Conservation (phyloP, 1,140 invertebrate genomes). For the Ips nitidus region DNA sequence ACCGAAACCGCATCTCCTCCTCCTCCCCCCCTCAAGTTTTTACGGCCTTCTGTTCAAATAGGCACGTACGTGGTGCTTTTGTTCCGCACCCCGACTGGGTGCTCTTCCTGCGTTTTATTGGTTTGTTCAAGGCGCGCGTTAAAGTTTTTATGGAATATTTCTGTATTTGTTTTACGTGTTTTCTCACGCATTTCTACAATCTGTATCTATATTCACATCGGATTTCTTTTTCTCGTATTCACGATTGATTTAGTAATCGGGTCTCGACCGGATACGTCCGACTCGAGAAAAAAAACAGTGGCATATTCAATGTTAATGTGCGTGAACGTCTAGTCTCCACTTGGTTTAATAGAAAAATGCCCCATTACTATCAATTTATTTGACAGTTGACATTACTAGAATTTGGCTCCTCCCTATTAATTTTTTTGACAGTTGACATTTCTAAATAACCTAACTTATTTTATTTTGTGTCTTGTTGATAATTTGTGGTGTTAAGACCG, state of each 20-base stretch:
- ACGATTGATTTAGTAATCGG: not conserved
- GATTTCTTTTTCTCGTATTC: no score
- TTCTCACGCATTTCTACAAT: not conserved
- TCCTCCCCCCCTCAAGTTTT: slow-evolving; percentile 1
- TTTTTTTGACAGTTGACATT: no score
- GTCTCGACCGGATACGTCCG: slow-evolving; percentile 3
- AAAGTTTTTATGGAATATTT: slow-evolving; percentile 11
- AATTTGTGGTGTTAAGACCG: no score
- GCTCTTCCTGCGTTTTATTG: slow-evolving; percentile 22
- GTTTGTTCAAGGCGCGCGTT: slow-evolving; percentile 15
- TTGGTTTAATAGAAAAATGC: no score
- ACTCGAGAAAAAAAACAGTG: not conserved
- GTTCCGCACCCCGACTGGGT: slow-evolving; percentile 7
- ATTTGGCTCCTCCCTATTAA: no score
- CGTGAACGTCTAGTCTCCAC: not conserved
- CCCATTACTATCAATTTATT: no score
- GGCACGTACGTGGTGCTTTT: slow-evolving; percentile 5
- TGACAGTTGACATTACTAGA: no score
- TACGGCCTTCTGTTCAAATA: slow-evolving; percentile 29
- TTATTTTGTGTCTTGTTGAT: no score
- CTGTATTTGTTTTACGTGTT: slow-evolving; percentile 23
- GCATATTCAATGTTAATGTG: not conserved
- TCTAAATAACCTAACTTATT: no score
- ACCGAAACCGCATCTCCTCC: not conserved
- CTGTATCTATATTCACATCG: not conserved